Evolutionary conservation across 2,113 vertebrate genomes (phyloP).

Genomic region (Sceloporus tristichus): DNA sequence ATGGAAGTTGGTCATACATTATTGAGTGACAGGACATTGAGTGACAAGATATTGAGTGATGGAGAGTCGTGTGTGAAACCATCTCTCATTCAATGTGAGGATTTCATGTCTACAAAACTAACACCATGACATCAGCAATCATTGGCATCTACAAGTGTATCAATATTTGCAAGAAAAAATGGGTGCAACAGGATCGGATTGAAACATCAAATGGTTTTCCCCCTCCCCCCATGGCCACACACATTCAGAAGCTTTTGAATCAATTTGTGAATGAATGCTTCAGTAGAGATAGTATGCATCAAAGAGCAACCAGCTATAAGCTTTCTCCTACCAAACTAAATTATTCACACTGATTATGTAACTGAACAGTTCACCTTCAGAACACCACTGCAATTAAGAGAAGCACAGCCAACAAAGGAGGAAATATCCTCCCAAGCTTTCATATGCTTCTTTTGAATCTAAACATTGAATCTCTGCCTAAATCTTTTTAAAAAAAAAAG

Average conservation of each 20-base stretch:
- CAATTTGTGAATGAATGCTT: slow-evolving; percentile 44
- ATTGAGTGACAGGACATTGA: background rate
- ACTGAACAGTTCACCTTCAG: slow-evolving; percentile 69
- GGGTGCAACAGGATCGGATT: background rate
- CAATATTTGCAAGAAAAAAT: background rate
- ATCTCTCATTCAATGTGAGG: background rate
- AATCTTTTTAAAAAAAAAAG: background rate
- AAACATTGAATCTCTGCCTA: slow-evolving; percentile 28
- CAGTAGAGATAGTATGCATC: slow-evolving; percentile 44
- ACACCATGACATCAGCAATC: background rate
- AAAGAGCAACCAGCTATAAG: slow-evolving; percentile 51
- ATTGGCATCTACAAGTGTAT: background rate
- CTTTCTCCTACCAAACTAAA: slow-evolving; percentile 56
- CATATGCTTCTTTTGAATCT: slow-evolving; percentile 23
- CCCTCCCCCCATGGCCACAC: background rate
- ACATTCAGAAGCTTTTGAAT: slow-evolving; percentile 31
- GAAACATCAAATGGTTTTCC: background rate
- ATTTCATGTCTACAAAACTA: background rate
- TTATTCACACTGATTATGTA: slow-evolving; percentile 68
- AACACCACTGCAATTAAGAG: slow-evolving; percentile 62
- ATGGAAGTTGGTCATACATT: background rate
- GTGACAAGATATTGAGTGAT: background rate
- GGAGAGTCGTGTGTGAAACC: background rate
- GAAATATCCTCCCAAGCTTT: slow-evolving; percentile 52
- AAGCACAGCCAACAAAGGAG: slow-evolving; percentile 25